Evolutionary conservation across 1,140 invertebrate species (phyloP), one percentile per base, ranked within the genome.

Genomic region (Lordiphosa mommai): DNA sequence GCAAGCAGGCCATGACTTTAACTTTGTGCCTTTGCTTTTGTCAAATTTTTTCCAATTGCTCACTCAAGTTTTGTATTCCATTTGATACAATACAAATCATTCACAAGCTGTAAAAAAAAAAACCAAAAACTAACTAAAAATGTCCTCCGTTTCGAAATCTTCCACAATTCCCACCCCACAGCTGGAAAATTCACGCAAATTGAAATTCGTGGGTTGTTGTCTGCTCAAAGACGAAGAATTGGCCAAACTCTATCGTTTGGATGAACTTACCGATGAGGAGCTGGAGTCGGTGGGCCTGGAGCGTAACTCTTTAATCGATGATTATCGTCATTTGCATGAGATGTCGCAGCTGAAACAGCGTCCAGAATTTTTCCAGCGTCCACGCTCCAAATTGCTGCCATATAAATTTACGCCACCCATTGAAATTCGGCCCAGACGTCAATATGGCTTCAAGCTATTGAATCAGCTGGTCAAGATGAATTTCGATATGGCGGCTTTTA

Each of bases 251-350:
- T 72, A 77, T 32, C 67, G 56, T 3, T 33, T 77, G 33, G 46
- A 77, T 27, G 4, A 9, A 2, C 37, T 72, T 5, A 40, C 61
- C 29, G 61, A 77, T 38, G 23, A 27, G 13, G 72, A 77, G 6
- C 40, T 77, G 48, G 44, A 36, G 1, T 16, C 49, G 4, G 61
- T 76, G 9, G 61, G 44, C 10, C 20, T 76, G 3, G 4, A 36
- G 10, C 56, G 72, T 1, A 37, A 9, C 5, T 56, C 52, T 5
- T 6, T 77, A 32, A 77, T 77, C 37, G 72, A 79, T 10, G 73
- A 68, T 34, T 79, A 77, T 29, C 72, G 72, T 0, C 61, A 56
- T n/a, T 27, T 79, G 33, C 61, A 77, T 29, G 72, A 79, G 27
- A 9, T 72, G 23, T 43, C 73, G 1, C 17, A 33, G 33, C 8